Base-by-base conservation (phyloP, 2,113 vertebrate genomes). In the Epinephelus fuscoguttatus region DNA sequence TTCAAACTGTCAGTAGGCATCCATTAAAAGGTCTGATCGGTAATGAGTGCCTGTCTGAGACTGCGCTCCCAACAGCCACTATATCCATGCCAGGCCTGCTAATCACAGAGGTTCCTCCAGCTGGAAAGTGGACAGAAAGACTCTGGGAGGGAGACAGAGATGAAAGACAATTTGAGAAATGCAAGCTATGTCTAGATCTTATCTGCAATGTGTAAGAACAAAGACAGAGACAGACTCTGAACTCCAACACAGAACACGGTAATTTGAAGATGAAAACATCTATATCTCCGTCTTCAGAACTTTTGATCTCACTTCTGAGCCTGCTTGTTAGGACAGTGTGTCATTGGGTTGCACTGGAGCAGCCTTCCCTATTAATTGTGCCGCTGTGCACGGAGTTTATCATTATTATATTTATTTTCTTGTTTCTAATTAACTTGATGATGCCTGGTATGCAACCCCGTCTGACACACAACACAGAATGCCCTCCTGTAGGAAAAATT, bases 71-170 rank as follows among this genome's bases (percentile, higher is more conserved):
- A 71, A 53, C 73, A 84, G 72, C 49, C 84, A 37, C 75, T 73
- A 64, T 75, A 68, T 75, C 63, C 79, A 87, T 68, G 71, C 86
- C 83, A 87, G 85, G 84, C 77, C 81, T 33, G 68, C 86, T 93
- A 92, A 95, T 93, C 91, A 91, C 77, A 75, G 85, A 90, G 83
- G 82, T 82, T 93, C 86, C 87, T 93, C 82, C 90, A 93, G 91
- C 86, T 91, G 88, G 92, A 92, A 88, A 86, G 73, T 89, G 90
- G 88, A 90, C 85, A 88, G 78, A 85, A 79, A 92, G 70, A 74
- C 60, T 74, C 40, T n/a, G 78, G 74, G 81, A 86, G 84, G 75
- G 78, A 87, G 81, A 66, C 40, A 9, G 50, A 86, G 90, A 94
- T 89, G 84, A 92, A 92, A 93, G 90, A 76, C 78, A 60, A 71